Evolutionary conservation across 2,797 vertebrate genomes (phyloP), one percentile per base, ranked within the genome.

Genomic region (Hyperoplus lanceolatus): DNA sequence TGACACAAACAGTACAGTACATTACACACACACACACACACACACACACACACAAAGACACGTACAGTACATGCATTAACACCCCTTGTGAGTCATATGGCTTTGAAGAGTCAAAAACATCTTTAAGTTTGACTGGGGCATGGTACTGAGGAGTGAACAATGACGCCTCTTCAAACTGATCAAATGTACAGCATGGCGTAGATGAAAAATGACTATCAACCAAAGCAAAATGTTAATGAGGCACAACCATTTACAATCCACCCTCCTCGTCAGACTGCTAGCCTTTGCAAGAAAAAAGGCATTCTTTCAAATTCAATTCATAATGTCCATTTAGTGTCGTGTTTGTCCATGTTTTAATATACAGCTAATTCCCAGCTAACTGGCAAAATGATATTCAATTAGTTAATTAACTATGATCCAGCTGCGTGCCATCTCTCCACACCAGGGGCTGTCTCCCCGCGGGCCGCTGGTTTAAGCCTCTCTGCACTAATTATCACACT

Each of bases 381-480:
- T 93, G 94, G 93, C 77, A 79, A 95, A 94, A 93, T 92, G 93
- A 95, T 94, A 92, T 88, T 94, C 90, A 92, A 94, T 96, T 96
- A 92, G 92, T 95, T 96, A 95, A 95, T 94, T 94, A 95, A 94
- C 93, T 90, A 89, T 93, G 91, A 95, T 96, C 90, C 95, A 96
- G 93, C 94, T 95, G 94, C 90, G 95, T 95, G 93, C 88, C 93
- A 91, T 89, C 93, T 93, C 89, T 92, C 89, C 93, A 80, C 89
- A 93, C 94, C 88, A 87, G 92, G 92, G 94, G 92, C 90, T 73
- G 87, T 89, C 88, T 92, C 93, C 91, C 92, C 10, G 77, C 82
- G 90, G 87, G 84, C 80, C 54, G 84, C 92, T 90, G 91, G 87
- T 93, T 90, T 93, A 93, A 94, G 91, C 90, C 85, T 91, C 92